A percentile compares a stretch with the other conserved stretches of the same genome.
Conservation (phyloP, 92 coral and sea anemone species). For the Phenganax subtilis region DNA sequence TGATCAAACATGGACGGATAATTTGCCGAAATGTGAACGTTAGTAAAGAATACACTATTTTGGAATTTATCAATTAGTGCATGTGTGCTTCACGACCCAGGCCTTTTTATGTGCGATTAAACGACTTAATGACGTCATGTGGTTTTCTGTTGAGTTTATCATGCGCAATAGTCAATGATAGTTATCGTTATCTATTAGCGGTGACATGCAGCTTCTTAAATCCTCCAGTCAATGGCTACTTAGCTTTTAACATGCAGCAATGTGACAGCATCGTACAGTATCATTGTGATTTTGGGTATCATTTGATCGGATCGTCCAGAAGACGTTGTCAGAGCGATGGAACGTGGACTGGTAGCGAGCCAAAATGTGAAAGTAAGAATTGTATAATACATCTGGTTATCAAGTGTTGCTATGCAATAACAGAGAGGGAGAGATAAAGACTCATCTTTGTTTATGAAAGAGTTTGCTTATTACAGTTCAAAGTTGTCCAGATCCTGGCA, state of each 20-base stretch:
- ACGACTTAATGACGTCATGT: too few species aligned
- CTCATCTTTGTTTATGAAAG: neutral
- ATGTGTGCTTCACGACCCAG: neutral
- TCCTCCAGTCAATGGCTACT: neutral
- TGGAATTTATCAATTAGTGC: neutral
- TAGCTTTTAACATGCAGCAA: neutral
- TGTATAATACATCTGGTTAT: neutral
- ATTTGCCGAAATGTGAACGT: neutral
- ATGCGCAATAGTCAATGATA: neutral
- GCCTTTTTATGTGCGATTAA: too few species aligned
- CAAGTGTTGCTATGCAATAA: neutral
- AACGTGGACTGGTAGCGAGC: constrained; percentile 7
- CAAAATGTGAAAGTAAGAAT: constrained; percentile 26
- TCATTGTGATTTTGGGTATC: constrained; percentile 6
- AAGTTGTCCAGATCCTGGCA: constrained; percentile 12
- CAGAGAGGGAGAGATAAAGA: too few species aligned
- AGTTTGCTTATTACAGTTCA: neutral
- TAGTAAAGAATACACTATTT: neutral
- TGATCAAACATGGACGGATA: neutral
- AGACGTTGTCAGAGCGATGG: constrained; percentile 24
- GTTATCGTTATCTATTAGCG: neutral
- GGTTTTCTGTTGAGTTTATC: neutral
- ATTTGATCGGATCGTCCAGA: constrained; percentile 8
- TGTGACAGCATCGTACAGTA: neutral
- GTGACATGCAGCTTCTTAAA: neutral